Evolutionary conservation across 2,888 invertebrate genomes (phyloP).

Genomic region (Eupsilia transversa): DNA sequence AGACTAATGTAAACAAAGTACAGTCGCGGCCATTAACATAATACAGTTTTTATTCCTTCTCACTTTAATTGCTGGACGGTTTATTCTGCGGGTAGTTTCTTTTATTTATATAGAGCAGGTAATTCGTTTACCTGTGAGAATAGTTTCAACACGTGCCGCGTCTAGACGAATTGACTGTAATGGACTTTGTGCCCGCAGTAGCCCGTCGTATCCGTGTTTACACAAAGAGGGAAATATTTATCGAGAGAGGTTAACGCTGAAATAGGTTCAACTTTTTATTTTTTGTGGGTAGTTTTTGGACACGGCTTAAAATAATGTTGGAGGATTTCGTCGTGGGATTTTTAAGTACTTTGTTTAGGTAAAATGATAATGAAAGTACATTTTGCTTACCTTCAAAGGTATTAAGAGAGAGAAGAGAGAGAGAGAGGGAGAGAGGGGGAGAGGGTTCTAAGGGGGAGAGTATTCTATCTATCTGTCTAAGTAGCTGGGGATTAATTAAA

Average conservation of each 20-base stretch:
- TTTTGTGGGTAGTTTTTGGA: conserved; percentile 32
- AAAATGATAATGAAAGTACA: background rate
- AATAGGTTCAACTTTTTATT: conserved; percentile 65
- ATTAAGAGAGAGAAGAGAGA: background rate
- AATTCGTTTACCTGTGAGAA: conserved; percentile 89
- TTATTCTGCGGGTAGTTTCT: conserved; percentile 78
- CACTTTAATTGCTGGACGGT: conserved; percentile 83
- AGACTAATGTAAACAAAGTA: conserved; percentile 55
- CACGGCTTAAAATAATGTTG: conserved; percentile 12
- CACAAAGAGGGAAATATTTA: conserved; percentile 75
- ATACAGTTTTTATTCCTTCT: conserved; percentile 69
- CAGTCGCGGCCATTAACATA: conserved; percentile 41
- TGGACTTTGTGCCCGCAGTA: conserved; percentile 83
- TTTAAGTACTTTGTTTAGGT: background rate
- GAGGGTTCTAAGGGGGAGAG: too few relatives aligned
- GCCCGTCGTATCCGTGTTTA: conserved; percentile 73
- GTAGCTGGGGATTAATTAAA: background rate
- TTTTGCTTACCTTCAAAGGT: background rate
- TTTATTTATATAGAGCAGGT: conserved; percentile 85
- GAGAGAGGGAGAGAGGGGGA: too few relatives aligned
- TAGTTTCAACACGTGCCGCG: conserved; percentile 87
- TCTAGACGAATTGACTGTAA: conserved; percentile 87
- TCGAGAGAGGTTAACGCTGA: conserved; percentile 66
- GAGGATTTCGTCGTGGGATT: background rate
- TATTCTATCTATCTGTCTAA: too few relatives aligned